Base-by-base conservation (phyloP, 2,888 invertebrate species). In the Digitonthophagus gazella region DNA sequence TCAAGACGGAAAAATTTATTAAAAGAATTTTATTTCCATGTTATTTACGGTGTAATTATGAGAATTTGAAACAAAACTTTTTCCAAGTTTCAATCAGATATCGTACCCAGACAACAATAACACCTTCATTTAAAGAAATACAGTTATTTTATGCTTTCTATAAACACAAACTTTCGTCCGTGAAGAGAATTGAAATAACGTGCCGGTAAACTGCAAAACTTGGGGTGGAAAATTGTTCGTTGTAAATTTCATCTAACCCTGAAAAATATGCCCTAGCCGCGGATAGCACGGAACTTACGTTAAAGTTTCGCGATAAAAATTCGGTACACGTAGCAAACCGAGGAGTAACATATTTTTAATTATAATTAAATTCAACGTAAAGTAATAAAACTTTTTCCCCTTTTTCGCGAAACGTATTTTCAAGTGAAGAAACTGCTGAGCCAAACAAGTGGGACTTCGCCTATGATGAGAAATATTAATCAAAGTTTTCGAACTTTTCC, bases 401-500 rank as follows among this genome's bases (percentile, higher is more conserved):
- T n/a, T n/a, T n/a, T n/a, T 44, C 28, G 28, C 11, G 28, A 44
- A 44, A 44, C 28, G 28, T 11, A 44, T 44, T 44, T 44, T 44
- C 8, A 44, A 44, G 11, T 8, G 28, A 44, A 11, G 28, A 44
- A 44, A 44, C 11, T 44, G 6, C 28, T 11, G 28, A 44, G 28
- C 8, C 28, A 44, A 20, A 61, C 19, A 61, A 18, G 19, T 61
- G 19, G 19, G 61, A 19, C 61, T 19, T 16, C 61, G 58, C 16
- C 58, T 18, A 20, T 20, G 61, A 19, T 61, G 61, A 20, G 19
- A 61, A 61, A 61, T 15, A 61, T 61, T 61, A 61, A 61, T 61
- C 61, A 61, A 61, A 61, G 18, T 61, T 61, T 44, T 61, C 19
- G 61, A 61, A 61, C 61, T 61, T 20, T n/a, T 20, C 61, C 16